These are phyloP conservation scores for Tiphia femorata DNA, from an alignment of 2,888 invertebrate species.

Conservation along the genomic window DNA sequence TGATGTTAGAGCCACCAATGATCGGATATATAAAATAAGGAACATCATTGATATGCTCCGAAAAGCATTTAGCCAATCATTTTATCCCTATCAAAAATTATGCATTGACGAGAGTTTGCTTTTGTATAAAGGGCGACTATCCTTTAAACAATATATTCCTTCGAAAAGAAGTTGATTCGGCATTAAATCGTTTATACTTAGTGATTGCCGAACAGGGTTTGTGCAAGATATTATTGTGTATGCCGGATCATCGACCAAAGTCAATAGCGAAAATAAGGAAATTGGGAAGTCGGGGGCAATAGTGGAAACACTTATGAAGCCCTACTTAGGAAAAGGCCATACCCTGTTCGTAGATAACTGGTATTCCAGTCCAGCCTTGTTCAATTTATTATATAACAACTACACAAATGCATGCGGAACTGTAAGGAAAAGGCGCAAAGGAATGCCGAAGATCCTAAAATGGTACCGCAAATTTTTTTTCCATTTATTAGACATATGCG, in stretches of 20 bases:
- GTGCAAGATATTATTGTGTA: constrained; percentile 12
- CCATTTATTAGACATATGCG: constrained; percentile 12
- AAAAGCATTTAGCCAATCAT: constrained; percentile 12
- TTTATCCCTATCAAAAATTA: constrained; percentile 11
- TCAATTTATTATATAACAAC: background rate
- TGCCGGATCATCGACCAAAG: constrained; percentile 5
- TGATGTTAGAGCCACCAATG: constrained; percentile 5
- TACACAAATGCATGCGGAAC: constrained; percentile 10
- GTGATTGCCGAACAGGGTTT: constrained; percentile 7
- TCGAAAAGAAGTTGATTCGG: constrained; percentile 3
- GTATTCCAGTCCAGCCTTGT: too few species aligned
- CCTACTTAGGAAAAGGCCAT: constrained; percentile 8
- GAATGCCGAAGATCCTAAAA: background rate
- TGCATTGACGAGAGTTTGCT: too few species aligned
- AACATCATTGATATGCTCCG: constrained; percentile 12
- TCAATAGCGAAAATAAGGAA: constrained; percentile 7
- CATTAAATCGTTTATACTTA: constrained; percentile 10
- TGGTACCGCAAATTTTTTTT: constrained; percentile 15
- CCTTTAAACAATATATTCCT: constrained; percentile 8
- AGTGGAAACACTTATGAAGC: constrained; percentile 9
- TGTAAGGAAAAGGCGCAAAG: constrained; percentile 9
- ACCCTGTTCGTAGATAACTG: too few species aligned
- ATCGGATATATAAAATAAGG: constrained; percentile 11
- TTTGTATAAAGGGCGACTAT: constrained; percentile 14
- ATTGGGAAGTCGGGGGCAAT: constrained; percentile 14